Conservation (phyloP, 2,113 vertebrate species). For the Seriola dumerili region DNA sequence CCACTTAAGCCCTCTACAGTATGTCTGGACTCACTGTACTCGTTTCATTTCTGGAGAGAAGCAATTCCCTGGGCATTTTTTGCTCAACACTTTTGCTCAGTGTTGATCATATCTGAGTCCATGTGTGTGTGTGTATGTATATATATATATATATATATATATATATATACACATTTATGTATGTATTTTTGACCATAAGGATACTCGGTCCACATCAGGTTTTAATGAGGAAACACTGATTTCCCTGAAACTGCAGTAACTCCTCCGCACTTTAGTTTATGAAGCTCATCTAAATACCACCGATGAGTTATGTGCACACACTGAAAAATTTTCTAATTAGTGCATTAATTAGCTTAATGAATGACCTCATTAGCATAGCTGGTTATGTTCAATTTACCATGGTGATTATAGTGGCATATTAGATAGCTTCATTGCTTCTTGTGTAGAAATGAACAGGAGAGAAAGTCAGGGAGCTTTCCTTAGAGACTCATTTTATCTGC, state of each 20-base stretch:
- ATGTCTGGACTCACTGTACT: not conserved
- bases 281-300: conserved; percentile 14
- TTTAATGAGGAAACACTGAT: conserved; percentile 34
- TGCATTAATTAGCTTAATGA: conserved; percentile 54
- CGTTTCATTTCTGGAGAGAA: not conserved
- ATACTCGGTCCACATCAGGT: not conserved
- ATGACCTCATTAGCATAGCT: conserved; percentile 48
- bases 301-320: conserved; percentile 3
- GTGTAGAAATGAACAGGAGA: not conserved
- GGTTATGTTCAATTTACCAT: conserved; percentile 28
- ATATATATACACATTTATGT: no score
- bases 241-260: conserved; percentile 1
- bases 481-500: not conserved
- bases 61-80: not conserved
- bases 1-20: not conserved
- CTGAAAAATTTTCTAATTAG: conserved; percentile 52
- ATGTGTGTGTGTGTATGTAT: not conserved
- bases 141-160: no score
- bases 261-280: not conserved
- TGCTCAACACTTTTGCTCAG: not conserved
- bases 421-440: not conserved
- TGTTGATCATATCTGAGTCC: not conserved
- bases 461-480: not conserved
- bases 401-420: conserved; percentile 20
- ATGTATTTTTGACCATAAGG: no score